Evolutionary conservation across 2,113 vertebrate genomes (phyloP).

Genomic region (Apeltes quadracus): DNA sequence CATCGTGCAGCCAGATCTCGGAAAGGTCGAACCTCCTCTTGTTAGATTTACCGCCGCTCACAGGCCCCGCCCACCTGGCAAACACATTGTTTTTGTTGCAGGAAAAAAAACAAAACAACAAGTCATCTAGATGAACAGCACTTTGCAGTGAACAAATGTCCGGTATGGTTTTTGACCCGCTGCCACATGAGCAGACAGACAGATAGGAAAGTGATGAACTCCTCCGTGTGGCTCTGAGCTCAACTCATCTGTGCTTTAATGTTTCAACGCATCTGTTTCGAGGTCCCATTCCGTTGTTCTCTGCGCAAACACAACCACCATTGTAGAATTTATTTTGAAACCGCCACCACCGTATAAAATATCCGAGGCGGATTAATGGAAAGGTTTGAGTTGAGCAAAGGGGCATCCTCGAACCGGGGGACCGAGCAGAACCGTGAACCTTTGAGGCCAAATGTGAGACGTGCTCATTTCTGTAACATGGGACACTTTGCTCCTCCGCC

Average conservation of each 20-base stretch:
- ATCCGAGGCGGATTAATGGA: slow-evolving; percentile 5
- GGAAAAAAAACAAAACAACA: not conserved
- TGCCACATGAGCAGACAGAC: not conserved
- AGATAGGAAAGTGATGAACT: not conserved
- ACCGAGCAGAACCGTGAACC: slow-evolving; percentile 16
- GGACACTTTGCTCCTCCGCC: not conserved
- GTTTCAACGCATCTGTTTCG: slow-evolving; percentile 32
- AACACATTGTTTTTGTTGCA: slow-evolving; percentile 7
- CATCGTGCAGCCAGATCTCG: not conserved
- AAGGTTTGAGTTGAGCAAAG: slow-evolving; percentile 13
- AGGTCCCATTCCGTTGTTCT: slow-evolving; percentile 36
- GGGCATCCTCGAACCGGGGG: not conserved
- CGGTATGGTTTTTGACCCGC: slow-evolving; percentile 1
- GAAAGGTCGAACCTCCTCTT: slow-evolving; percentile 11
- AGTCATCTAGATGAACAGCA: slow-evolving; percentile 21
- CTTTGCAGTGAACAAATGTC: slow-evolving; percentile 10
- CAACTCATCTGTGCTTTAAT: slow-evolving; percentile 9
- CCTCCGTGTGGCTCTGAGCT: not conserved
- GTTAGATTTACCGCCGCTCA: slow-evolving; percentile 13
- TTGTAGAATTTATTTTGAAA: slow-evolving; percentile 33
- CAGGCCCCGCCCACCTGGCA: slow-evolving; percentile 3
- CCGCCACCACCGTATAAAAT: not conserved
- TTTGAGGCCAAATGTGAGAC: not conserved
- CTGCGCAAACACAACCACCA: not conserved
- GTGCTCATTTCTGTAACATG: not conserved